phyloP scores from a whole-genome alignment of 2,113 vertebrate species.

The Cottus gobio region DNA sequence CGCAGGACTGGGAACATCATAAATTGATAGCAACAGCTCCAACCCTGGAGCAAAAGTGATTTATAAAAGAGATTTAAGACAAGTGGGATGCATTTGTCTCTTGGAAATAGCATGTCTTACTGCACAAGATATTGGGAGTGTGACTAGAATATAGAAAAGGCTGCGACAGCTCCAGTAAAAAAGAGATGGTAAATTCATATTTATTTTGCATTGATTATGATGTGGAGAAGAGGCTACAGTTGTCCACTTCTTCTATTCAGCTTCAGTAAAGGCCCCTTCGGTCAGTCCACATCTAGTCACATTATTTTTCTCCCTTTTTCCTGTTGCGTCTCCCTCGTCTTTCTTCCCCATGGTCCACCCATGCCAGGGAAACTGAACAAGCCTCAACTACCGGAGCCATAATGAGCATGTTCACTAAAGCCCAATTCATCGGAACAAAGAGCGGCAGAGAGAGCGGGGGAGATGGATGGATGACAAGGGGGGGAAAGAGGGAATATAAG shows the following conservation, averaged over 20 bases:
- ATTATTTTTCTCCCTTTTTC: slow-evolving; percentile 20
- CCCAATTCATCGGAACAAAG: slow-evolving; percentile 74
- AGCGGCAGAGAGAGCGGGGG: slow-evolving; percentile 39
- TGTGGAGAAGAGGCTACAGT: slow-evolving; percentile 8
- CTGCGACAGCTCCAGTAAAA: background rate
- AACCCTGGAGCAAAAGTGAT: slow-evolving; percentile 32
- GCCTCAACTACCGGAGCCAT: slow-evolving; percentile 54
- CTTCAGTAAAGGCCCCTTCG: slow-evolving; percentile 54
- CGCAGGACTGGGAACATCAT: background rate
- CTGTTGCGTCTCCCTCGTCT: slow-evolving; percentile 32
- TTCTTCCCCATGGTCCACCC: slow-evolving; percentile 45
- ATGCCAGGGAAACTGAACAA: slow-evolving; percentile 52
- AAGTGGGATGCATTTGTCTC: slow-evolving; percentile 18
- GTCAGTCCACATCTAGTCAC: slow-evolving; percentile 35
- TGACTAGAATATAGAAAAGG: slow-evolving; percentile 7
- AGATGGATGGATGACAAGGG: slow-evolving; percentile 59
- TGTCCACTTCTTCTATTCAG: slow-evolving; percentile 29
- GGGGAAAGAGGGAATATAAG: slow-evolving; percentile 37
- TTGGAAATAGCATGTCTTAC: slow-evolving; percentile 5
- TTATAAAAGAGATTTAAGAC: slow-evolving; percentile 45
- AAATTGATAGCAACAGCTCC: slow-evolving; percentile 26
- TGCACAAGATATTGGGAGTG: slow-evolving; percentile 9
- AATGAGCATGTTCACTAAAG: slow-evolving; percentile 73
- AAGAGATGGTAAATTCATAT: background rate
- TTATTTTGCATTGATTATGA: slow-evolving; percentile 2